Percentiles rank a stretch among this genome's conserved stretches.
Conservation (phyloP, 2,888 invertebrate genomes). For the Nomada goodeniana region DNA sequence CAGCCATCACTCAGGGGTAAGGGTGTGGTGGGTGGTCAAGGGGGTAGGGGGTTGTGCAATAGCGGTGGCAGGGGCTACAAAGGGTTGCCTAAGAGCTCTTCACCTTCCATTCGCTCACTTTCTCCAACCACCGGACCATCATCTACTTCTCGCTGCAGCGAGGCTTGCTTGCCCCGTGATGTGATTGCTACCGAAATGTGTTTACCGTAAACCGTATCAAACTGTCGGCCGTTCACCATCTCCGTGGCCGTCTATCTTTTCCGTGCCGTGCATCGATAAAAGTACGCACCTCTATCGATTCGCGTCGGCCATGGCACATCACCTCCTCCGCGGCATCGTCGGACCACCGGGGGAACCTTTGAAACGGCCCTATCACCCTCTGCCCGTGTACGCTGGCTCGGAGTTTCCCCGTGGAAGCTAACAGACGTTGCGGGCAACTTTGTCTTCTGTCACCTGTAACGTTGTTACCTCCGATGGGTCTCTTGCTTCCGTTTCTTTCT, state of each 20-base stretch:
- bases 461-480: slow-evolving; percentile 43
- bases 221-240: slow-evolving; percentile 76
- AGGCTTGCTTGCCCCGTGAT: slow-evolving; percentile 77
- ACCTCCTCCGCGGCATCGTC: slow-evolving; percentile 12
- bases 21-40: slow-evolving; percentile 17
- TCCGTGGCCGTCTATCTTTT: slow-evolving; percentile 64
- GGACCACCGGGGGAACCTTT: slow-evolving; percentile 21
- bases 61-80: slow-evolving; percentile 80
- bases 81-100: slow-evolving; percentile 83
- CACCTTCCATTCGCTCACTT: slow-evolving; percentile 76
- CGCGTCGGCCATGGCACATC: slow-evolving; percentile 34
- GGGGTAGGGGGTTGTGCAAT: slow-evolving; percentile 53
- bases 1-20: slow-evolving; percentile 47
- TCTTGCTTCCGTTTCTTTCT: slow-evolving; percentile 3
- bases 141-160: slow-evolving; percentile 63
- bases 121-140: slow-evolving; percentile 73
- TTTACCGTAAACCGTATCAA: slow-evolving; percentile 84
- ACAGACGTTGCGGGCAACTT: slow-evolving; percentile 32
- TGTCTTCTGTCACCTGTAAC: slow-evolving; percentile 16
- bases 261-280: slow-evolving; percentile 66
- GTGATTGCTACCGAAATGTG: slow-evolving; percentile 84
- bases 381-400: slow-evolving; percentile 22
- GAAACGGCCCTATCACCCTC: slow-evolving; percentile 45
- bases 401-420: slow-evolving; percentile 24
- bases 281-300: slow-evolving; percentile 71